Evolutionary conservation across 1,140 invertebrate genomes (phyloP).

Genomic region (Neelides sp.): DNA sequence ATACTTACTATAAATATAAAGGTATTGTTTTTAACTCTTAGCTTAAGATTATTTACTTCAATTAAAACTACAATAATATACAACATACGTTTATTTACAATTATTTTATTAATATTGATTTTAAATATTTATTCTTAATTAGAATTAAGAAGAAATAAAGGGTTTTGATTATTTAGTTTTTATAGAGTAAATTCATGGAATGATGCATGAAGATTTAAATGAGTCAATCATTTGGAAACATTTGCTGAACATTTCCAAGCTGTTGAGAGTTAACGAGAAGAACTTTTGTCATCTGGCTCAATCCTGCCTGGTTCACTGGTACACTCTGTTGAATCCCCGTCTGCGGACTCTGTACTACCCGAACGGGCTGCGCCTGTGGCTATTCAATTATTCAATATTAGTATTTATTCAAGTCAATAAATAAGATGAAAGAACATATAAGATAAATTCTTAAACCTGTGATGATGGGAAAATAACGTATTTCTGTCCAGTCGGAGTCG

Average conservation of each 20-base stretch:
- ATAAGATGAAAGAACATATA: slow-evolving; percentile 4
- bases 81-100: background rate
- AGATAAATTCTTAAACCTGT: background rate
- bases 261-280: slow-evolving; percentile 13
- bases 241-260: background rate
- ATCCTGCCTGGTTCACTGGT: background rate
- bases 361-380: slow-evolving; percentile 9
- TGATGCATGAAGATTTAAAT: no score
- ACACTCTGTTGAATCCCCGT: background rate
- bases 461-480: slow-evolving; percentile 12
- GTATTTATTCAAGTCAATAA: no score
- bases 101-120: background rate
- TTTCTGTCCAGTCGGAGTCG: slow-evolving; percentile 3
- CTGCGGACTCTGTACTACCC: slow-evolving; percentile 1
- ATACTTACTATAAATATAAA: no score
- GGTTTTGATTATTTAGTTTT: no score
- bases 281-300: slow-evolving; percentile 19
- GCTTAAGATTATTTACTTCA: no score
- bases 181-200: no score
- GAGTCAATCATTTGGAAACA: background rate
- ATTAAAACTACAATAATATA: background rate
- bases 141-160: no score
- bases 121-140: no score
- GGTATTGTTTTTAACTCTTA: no score
- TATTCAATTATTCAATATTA: no score